Evolutionary conservation across 2,888 invertebrate genomes (phyloP).

Genomic region (Arctia plantaginis): DNA sequence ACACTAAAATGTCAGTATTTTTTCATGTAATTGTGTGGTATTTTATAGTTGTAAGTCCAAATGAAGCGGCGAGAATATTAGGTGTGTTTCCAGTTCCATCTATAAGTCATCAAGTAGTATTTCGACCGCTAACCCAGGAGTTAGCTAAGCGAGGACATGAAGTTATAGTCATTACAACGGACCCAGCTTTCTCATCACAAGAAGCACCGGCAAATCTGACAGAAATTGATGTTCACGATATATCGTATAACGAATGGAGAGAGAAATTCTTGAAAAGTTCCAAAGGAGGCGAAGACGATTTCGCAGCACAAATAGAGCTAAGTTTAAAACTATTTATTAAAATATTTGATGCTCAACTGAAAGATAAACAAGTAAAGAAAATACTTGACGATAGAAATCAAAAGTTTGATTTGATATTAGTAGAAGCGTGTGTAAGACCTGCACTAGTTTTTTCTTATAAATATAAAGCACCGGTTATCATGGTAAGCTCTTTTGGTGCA

Average conservation of each 20-base stretch:
- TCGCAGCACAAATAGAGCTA: constrained; percentile 29
- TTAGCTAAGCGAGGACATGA: constrained; percentile 76
- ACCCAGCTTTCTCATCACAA: constrained; percentile 55
- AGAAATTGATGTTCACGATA: constrained; percentile 65
- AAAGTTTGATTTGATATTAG: constrained; percentile 56
- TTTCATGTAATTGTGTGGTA: background rate
- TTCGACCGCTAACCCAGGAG: constrained; percentile 65
- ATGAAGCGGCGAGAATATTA: constrained; percentile 46
- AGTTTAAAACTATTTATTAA: constrained; percentile 18
- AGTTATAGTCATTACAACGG: constrained; percentile 53
- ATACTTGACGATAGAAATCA: constrained; percentile 16
- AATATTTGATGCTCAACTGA: constrained; percentile 28
- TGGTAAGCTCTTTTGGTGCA: constrained; percentile 59
- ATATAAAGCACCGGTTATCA: constrained; percentile 62
- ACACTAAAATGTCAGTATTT: background rate
- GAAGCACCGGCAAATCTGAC: constrained; percentile 59
- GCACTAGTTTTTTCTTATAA: constrained; percentile 53
- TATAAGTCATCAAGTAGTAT: constrained; percentile 77
- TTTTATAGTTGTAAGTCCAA: background rate
- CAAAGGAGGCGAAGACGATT: constrained; percentile 32
- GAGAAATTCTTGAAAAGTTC: constrained; percentile 18
- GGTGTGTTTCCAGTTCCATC: constrained; percentile 52
- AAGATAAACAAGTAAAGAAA: constrained; percentile 14
- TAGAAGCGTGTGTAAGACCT: constrained; percentile 55
- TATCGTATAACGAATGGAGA: constrained; percentile 61